Evolutionary conservation across 2,888 invertebrate genomes (phyloP).

Genomic region (Habroteleia sp.): DNA sequence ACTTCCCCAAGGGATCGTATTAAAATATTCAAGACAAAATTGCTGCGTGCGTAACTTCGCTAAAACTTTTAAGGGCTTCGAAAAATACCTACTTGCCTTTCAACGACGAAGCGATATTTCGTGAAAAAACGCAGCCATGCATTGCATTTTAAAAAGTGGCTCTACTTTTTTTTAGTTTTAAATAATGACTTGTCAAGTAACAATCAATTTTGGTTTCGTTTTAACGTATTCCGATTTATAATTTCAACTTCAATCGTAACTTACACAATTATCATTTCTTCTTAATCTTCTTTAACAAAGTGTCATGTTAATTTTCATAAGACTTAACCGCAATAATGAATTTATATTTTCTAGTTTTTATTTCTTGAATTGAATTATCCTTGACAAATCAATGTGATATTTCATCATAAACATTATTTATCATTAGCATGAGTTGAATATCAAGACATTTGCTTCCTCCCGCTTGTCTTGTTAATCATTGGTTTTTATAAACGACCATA

Average conservation of each 20-base stretch:
- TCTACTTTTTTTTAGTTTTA: constrained; percentile 13
- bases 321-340: too few relatives aligned
- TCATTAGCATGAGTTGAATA: not conserved
- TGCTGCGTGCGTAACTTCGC: constrained; percentile 27
- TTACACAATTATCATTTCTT: too few relatives aligned
- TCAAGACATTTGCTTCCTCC: too few relatives aligned
- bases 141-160: constrained; percentile 22
- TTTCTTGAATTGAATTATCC: constrained; percentile 4
- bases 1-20: constrained; percentile 12
- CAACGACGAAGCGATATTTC: constrained; percentile 36
- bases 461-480: too few relatives aligned
- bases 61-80: constrained; percentile 21
- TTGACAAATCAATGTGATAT: not conserved
- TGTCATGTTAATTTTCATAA: too few relatives aligned
- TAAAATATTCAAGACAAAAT: constrained; percentile 45
- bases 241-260: too few relatives aligned
- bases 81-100: constrained; percentile 39
- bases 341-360: too few relatives aligned
- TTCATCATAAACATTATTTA: constrained; percentile 1
- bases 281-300: too few relatives aligned
- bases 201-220: too few relatives aligned
- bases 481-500: too few relatives aligned
- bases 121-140: constrained; percentile 44
- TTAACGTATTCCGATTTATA: too few relatives aligned
- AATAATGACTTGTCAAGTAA: constrained; percentile 9